These are phyloP conservation scores for Thecocarcelia acutangulata DNA, from an alignment of 2,888 invertebrate genomes.

Conservation along the genomic window DNA sequence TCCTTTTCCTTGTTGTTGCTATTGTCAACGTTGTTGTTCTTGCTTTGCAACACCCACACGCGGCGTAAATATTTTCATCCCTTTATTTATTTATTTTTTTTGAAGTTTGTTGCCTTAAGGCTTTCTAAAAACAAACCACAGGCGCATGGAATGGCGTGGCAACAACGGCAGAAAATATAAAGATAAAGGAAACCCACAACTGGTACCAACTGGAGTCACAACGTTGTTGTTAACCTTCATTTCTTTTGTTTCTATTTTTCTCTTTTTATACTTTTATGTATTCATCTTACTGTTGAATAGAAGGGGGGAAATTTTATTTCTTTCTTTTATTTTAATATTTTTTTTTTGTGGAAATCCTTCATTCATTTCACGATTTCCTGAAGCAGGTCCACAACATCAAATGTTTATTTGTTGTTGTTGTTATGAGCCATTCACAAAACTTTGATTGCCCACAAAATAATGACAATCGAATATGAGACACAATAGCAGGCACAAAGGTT, in stretches of 20 bases:
- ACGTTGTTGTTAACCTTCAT: slow-evolving; percentile 56
- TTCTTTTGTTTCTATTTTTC: slow-evolving; percentile 37
- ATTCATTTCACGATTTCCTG: slow-evolving; percentile 48
- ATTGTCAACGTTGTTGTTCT: slow-evolving; percentile 10
- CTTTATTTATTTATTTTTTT: slow-evolving; percentile 13
- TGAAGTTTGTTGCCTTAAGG: slow-evolving; percentile 31
- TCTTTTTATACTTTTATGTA: slow-evolving; percentile 25
- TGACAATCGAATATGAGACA: slow-evolving; percentile 23
- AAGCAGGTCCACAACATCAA: slow-evolving; percentile 18
- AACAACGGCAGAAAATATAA: slow-evolving; percentile 18
- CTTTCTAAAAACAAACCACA: slow-evolving; percentile 53
- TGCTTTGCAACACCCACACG: slow-evolving; percentile 48
- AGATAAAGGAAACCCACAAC: slow-evolving; percentile 52
- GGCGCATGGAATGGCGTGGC: slow-evolving; percentile 35
- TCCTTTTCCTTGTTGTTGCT: slow-evolving; percentile 9
- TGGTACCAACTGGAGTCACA: slow-evolving; percentile 66
- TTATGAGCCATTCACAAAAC: slow-evolving; percentile 21
- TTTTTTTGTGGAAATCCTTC: slow-evolving; percentile 43
- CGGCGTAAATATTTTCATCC: slow-evolving; percentile 54
- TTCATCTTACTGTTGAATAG: not conserved
- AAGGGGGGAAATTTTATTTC: slow-evolving; percentile 5
- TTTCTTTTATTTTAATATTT: slow-evolving; percentile 4
- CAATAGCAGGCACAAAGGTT: not conserved
- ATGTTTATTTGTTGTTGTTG: not conserved
- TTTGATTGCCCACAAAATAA: slow-evolving; percentile 29